phyloP scores from a whole-genome alignment of 2,797 vertebrate genomes.

The Pristis pectinata region DNA sequence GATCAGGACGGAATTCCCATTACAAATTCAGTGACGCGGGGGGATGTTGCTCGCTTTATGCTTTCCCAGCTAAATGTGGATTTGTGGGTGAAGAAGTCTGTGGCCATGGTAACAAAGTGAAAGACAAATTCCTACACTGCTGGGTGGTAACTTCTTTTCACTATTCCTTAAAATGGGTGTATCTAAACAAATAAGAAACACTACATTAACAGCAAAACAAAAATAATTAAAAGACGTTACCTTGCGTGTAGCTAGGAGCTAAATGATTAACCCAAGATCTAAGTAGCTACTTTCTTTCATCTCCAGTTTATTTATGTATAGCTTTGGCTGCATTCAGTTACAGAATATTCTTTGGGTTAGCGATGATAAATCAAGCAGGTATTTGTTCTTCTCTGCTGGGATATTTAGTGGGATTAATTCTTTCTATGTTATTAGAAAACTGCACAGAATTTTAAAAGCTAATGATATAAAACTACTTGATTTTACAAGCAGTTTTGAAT shows the following conservation, averaged over 20 bases:
- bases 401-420: neutral
- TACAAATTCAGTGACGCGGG: slow-evolving; percentile 50
- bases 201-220: neutral
- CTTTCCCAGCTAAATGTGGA: slow-evolving; percentile 60
- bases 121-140: neutral
- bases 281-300: neutral
- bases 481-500: neutral
- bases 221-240: neutral
- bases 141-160: neutral
- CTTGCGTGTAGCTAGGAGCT: no score
- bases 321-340: neutral
- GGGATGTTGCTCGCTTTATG: slow-evolving; percentile 62
- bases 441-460: neutral
- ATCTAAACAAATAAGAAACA: neutral
- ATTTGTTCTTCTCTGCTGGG: neutral
- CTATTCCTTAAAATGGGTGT: neutral
- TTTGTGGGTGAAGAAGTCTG: slow-evolving; percentile 59
- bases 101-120: slow-evolving; percentile 57
- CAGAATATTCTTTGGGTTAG: neutral
- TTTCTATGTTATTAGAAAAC: neutral
- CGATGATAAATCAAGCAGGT: neutral
- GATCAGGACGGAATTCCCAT: slow-evolving; percentile 46
- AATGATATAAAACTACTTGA: neutral
- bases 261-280: neutral
- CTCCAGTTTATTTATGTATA: neutral